phyloP scores from a whole-genome alignment of 2,888 invertebrate species.

The Spilarctia lutea region DNA sequence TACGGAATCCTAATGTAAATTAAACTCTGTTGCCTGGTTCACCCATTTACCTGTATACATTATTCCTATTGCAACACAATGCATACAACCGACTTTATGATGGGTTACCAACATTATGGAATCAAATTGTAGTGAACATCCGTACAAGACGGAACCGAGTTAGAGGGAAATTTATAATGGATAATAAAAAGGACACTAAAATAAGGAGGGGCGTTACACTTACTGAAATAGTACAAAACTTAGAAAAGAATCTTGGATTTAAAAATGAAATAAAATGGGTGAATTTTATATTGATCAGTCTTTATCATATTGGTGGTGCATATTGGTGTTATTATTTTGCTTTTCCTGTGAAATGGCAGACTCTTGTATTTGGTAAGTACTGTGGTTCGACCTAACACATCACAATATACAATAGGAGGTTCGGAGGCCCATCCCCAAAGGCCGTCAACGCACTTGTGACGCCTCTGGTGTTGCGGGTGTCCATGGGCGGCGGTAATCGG shows the following conservation, averaged over 20 bases:
- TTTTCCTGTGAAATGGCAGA: constrained; percentile 79
- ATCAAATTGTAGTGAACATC: constrained; percentile 24
- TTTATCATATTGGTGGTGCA: constrained; percentile 74
- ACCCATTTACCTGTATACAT: constrained; percentile 31
- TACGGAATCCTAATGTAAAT: constrained; percentile 32
- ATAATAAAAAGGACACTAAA: constrained; percentile 54
- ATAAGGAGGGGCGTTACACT: constrained; percentile 53
- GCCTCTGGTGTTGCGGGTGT: no score
- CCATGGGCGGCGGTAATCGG: no score
- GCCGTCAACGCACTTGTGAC: no score
- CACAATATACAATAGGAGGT: not conserved
- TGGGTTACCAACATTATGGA: constrained; percentile 3
- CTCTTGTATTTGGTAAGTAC: constrained; percentile 74
- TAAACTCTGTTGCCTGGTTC: constrained; percentile 12
- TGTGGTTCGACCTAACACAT: not conserved
- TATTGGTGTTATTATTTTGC: constrained; percentile 78
- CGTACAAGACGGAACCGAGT: constrained; percentile 25
- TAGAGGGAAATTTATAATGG: constrained; percentile 30
- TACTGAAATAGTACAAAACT: constrained; percentile 66
- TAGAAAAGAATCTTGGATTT: constrained; percentile 76
- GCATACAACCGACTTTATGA: constrained; percentile 24
- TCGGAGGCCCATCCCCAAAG: no score
- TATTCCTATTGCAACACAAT: constrained; percentile 27
- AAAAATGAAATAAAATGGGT: constrained; percentile 82
- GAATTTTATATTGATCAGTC: constrained; percentile 67